phyloP scores from a whole-genome alignment of 2,113 vertebrate genomes.

The Oceanites oceanicus region DNA sequence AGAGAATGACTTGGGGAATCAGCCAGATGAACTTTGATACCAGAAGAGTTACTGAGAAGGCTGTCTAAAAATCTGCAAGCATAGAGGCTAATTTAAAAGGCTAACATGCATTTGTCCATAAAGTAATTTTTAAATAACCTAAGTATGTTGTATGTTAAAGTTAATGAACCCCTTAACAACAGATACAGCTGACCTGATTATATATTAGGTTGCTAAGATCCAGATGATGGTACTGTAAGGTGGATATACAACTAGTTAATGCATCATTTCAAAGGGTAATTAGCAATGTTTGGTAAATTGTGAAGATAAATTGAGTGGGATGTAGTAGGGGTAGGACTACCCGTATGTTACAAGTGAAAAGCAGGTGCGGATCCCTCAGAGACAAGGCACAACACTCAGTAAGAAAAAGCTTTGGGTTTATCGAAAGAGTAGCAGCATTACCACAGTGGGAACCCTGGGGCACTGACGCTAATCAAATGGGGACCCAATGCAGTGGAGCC shows the following conservation, averaged over 20 bases:
- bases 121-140: neutral
- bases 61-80: neutral
- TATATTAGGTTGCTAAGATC: neutral
- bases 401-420: neutral
- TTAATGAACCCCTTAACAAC: neutral
- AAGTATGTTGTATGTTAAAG: neutral
- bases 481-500: neutral
- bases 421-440: fast-evolving
- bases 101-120: neutral
- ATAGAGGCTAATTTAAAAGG: neutral
- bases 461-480: neutral
- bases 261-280: neutral
- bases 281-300: neutral
- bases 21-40: neutral
- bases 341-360: neutral
- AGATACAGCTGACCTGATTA: neutral
- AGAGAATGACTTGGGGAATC: neutral
- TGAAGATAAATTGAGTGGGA: neutral
- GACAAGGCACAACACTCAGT: neutral
- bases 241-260: neutral
- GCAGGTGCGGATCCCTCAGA: neutral
- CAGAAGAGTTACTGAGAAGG: neutral
- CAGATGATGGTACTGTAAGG: neutral
- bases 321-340: neutral
- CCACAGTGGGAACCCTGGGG: neutral